phyloP scores from a whole-genome alignment of 2,888 invertebrate species.

The Dusona sp. region DNA sequence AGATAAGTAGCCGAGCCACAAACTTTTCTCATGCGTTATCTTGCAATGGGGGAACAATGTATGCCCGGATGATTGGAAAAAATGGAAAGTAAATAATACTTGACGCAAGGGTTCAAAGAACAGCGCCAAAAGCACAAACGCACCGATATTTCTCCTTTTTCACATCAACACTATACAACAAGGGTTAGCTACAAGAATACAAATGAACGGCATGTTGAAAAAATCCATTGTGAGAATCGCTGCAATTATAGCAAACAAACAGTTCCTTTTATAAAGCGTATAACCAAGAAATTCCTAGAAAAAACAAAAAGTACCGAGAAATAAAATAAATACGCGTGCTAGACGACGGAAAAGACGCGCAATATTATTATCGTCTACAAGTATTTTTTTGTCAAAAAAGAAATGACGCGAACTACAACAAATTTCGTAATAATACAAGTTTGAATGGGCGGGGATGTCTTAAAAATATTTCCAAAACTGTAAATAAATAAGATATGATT shows the following conservation, averaged over 20 bases:
- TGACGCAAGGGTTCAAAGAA: slow-evolving; percentile 32
- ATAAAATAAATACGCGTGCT: background rate
- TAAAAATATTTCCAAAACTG: background rate
- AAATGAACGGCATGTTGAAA: background rate
- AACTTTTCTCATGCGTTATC: slow-evolving; percentile 30
- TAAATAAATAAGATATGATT: background rate
- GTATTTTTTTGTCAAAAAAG: background rate
- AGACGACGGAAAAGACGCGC: background rate
- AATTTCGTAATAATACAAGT: background rate
- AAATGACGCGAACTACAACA: background rate
- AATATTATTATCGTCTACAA: background rate
- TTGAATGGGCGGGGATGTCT: background rate
- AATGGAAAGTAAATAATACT: slow-evolving; percentile 13
- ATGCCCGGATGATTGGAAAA: background rate
- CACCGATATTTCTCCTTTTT: background rate
- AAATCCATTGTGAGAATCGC: background rate
- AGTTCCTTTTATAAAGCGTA: background rate
- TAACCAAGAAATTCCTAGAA: background rate
- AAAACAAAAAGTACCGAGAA: too few species aligned
- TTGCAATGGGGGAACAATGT: slow-evolving; percentile 10
- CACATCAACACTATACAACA: background rate
- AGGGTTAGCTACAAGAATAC: background rate
- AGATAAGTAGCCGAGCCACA: background rate
- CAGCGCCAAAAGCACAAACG: background rate
- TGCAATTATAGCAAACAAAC: background rate